Evolutionary conservation across 2,113 vertebrate species (phyloP).

Genomic region (Calonectris borealis): DNA sequence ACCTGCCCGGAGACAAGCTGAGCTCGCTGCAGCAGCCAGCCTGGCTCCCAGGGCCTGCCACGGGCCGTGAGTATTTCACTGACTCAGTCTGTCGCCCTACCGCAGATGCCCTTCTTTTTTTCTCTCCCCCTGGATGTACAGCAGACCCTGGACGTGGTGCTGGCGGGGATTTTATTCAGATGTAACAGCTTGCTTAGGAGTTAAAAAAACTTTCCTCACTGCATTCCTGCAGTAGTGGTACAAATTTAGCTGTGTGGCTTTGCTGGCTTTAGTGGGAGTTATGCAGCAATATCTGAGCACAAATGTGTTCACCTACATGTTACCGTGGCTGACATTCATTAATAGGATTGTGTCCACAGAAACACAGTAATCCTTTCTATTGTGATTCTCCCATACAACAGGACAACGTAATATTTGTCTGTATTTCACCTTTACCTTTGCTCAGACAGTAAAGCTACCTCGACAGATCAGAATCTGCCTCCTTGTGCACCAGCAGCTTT

Average conservation of each 20-base stretch:
- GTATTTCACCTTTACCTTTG: not conserved
- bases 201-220: not conserved
- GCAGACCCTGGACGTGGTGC: not conserved
- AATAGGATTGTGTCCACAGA: not conserved
- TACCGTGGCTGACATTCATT: not conserved
- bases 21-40: not conserved
- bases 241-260: not conserved
- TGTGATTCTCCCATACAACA: not conserved
- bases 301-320: not conserved
- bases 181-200: not conserved
- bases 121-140: not conserved
- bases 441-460: not conserved
- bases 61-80: not conserved
- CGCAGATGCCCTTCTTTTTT: not conserved
- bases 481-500: accelerated
- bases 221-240: not conserved
- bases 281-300: not conserved
- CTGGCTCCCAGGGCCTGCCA: not conserved
- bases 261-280: not conserved
- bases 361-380: not conserved
- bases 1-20: not conserved
- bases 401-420: not conserved
- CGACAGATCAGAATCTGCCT: not conserved
- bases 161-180: not conserved
- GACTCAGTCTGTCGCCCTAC: too few species aligned